Evolutionary conservation across 2,113 vertebrate genomes (phyloP).

Genomic region (Megaceryle torquata): DNA sequence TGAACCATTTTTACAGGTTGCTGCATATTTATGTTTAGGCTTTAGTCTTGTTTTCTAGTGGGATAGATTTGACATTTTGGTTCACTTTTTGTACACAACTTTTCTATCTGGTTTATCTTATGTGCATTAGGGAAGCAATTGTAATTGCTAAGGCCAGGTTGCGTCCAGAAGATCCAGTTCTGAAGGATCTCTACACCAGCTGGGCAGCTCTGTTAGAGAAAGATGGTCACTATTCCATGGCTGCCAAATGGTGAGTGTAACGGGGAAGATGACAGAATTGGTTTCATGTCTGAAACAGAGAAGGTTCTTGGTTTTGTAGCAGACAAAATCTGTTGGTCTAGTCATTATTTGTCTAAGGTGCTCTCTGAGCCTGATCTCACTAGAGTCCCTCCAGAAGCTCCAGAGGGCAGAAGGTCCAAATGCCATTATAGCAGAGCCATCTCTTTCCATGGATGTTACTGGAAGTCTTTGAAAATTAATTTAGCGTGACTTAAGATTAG

Average conservation of each 20-base stretch:
- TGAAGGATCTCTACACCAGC: constrained; percentile 84
- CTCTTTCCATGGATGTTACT: background rate
- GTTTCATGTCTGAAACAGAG: background rate
- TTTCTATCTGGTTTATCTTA: background rate
- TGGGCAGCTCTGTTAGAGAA: constrained; percentile 90
- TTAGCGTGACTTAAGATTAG: background rate
- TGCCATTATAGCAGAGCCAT: background rate
- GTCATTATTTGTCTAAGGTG: background rate
- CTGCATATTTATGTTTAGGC: background rate
- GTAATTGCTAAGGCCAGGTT: constrained; percentile 89
- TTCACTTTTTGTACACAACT: background rate
- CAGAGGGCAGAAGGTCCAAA: background rate
- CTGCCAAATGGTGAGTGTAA: constrained; percentile 89
- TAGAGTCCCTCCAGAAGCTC: background rate
- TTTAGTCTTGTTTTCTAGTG: background rate
- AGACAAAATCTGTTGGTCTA: background rate
- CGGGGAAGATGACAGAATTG: background rate
- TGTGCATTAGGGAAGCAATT: constrained; percentile 85
- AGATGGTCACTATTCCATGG: constrained; percentile 90
- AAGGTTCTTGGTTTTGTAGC: background rate
- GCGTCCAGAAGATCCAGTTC: constrained; percentile 82
- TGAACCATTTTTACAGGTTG: constrained; percentile 90
- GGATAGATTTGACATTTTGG: background rate
- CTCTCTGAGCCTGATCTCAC: background rate
- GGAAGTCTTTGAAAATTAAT: background rate